A percentile compares a stretch with the other conserved stretches of the same genome.
phyloP scores from a whole-genome alignment of 2,797 vertebrate species.

The Neostethus bicornis region DNA sequence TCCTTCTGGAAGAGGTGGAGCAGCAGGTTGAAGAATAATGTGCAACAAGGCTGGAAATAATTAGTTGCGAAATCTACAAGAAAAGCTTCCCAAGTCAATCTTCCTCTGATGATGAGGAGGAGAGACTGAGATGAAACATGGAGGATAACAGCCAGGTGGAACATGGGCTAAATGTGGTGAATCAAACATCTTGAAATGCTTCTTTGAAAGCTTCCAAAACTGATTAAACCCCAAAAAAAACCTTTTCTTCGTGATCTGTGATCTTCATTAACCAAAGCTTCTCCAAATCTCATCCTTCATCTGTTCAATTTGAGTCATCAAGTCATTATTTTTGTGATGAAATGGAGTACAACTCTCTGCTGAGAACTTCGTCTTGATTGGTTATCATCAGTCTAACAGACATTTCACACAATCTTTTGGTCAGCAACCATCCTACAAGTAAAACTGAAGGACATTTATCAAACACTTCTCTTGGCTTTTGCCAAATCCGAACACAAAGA shows the following conservation, averaged over 20 bases:
- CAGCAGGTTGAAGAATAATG: conserved; percentile 37
- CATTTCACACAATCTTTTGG: not conserved
- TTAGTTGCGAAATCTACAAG: conserved; percentile 37
- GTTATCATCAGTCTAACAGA: not conserved
- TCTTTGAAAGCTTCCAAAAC: not conserved
- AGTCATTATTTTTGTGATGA: not conserved
- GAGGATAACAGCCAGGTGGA: not conserved
- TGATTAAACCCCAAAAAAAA: conserved; percentile 58
- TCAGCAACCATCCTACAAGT: not conserved
- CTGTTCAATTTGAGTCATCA: not conserved
- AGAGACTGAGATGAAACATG: not conserved
- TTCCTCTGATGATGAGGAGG: not conserved
- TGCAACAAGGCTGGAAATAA: conserved; percentile 19
- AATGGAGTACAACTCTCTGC: not conserved
- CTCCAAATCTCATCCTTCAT: conserved; percentile 4
- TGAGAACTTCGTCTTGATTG: conserved; percentile 15
- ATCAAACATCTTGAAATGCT: conserved; percentile 1
- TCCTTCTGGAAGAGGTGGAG: conserved; percentile 32
- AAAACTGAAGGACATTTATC: not conserved
- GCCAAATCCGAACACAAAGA: conserved; percentile 16
- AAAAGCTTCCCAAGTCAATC: conserved; percentile 41
- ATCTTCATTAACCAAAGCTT: conserved; percentile 22
- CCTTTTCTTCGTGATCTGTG: conserved; percentile 41
- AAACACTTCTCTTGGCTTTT: not conserved
- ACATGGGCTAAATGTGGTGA: conserved; percentile 19